phyloP scores from a whole-genome alignment of 2,113 vertebrate genomes.

The Reinhardtius hippoglossoides region DNA sequence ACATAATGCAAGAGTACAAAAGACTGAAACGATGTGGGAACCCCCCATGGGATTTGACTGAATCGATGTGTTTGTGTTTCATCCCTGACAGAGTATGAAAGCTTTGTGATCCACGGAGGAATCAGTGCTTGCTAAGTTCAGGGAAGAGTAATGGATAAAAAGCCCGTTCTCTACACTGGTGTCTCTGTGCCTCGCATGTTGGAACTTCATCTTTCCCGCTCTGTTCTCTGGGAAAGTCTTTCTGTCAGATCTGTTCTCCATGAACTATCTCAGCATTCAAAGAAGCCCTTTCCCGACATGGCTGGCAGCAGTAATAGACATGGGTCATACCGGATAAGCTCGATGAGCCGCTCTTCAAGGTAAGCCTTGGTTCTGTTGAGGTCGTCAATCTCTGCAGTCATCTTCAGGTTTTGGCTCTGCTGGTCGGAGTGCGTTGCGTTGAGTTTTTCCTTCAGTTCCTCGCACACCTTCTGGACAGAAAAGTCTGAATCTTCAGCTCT shows the following conservation, averaged over 20 bases:
- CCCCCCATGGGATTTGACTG: constrained; percentile 5
- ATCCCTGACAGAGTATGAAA: not conserved
- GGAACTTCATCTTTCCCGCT: no score
- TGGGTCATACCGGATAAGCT: constrained; percentile 89
- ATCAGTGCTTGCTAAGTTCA: not conserved
- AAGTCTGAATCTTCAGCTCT: constrained; percentile 86
- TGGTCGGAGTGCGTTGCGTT: constrained; percentile 77
- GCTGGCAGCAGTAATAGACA: not conserved
- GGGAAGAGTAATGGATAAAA: constrained; percentile 3
- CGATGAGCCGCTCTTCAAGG: constrained; percentile 94
- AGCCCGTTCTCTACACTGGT: constrained; percentile 1
- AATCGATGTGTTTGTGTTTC: constrained; percentile 14
- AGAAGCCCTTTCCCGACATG: not conserved
- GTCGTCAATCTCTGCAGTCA: constrained; percentile 91
- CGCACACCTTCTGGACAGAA: constrained; percentile 71
- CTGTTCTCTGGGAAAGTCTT: not conserved
- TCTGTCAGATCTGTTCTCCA: constrained; percentile 6
- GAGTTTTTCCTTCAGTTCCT: constrained; percentile 83
- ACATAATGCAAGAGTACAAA: constrained; percentile 5
- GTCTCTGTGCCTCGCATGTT: not conserved
- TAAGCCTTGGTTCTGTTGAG: constrained; percentile 89
- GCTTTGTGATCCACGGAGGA: not conserved
- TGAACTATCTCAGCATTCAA: constrained; percentile 14
- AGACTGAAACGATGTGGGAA: constrained; percentile 6
- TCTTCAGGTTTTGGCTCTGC: constrained; percentile 82